Evolutionary conservation across 1,140 invertebrate species (phyloP).

Genomic region (Colletes latitarsis): DNA sequence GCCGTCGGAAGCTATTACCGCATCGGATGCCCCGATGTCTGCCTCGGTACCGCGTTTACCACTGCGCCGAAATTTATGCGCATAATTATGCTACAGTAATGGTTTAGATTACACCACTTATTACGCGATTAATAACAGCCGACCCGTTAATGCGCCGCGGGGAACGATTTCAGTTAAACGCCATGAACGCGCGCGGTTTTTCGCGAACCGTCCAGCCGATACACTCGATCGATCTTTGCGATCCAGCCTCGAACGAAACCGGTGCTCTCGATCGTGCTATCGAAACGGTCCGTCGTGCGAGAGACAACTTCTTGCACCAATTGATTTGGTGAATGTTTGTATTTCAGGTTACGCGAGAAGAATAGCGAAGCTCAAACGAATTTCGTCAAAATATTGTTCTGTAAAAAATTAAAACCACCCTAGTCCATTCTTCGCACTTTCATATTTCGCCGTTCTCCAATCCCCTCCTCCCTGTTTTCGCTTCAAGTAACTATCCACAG

Average conservation of each 20-base stretch:
- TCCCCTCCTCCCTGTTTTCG: constrained; percentile 18
- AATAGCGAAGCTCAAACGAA: too few relatives aligned
- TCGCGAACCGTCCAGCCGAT: too few relatives aligned
- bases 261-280: too few relatives aligned
- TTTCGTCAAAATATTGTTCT: too few relatives aligned
- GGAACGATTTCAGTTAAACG: constrained; percentile 2
- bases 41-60: constrained; percentile 5
- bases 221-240: too few relatives aligned
- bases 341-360: too few relatives aligned
- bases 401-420: too few relatives aligned
- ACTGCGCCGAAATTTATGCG: constrained; percentile 32
- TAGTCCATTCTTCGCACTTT: too few relatives aligned
- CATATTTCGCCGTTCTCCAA: not conserved
- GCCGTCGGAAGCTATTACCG: constrained; percentile 27
- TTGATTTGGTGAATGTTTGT: too few relatives aligned
- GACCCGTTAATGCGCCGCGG: constrained; percentile 12
- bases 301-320: too few relatives aligned
- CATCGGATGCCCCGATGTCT: not conserved
- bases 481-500: constrained; percentile 45
- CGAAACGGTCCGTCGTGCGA: too few relatives aligned
- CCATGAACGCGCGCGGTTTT: not conserved
- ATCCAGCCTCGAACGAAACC: too few relatives aligned
- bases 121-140: constrained; percentile 38
- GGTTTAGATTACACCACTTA: constrained; percentile 43
- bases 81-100: constrained; percentile 39